Percentiles rank a stretch among this genome's conserved stretches.
These are phyloP conservation scores for Eulemur rufifrons DNA, from an alignment of 2,113 vertebrate species.

Conservation along the genomic window DNA sequence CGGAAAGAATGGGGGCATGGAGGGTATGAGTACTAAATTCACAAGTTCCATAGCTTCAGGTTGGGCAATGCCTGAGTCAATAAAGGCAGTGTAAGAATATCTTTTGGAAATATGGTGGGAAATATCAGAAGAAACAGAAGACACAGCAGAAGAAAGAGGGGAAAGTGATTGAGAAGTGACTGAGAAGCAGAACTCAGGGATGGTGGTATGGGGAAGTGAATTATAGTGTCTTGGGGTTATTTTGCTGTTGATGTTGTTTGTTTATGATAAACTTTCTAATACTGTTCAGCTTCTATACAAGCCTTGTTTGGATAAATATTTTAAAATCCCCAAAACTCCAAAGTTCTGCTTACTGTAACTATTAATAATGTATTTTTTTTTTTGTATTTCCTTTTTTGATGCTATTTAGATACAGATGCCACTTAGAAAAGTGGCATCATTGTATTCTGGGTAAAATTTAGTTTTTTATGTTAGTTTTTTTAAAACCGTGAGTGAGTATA, in stretches of 20 bases:
- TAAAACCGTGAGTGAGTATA: not conserved
- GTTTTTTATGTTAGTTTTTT: conserved; percentile 12
- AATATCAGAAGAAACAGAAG: not conserved
- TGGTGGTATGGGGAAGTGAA: not conserved
- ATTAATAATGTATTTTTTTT: conserved; percentile 77
- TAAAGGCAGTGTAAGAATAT: not conserved
- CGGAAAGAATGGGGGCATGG: not conserved
- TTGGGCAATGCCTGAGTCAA: not conserved
- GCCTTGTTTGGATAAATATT: not conserved
- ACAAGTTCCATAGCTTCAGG: not conserved
- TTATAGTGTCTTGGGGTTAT: not conserved
- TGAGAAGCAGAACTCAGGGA: not conserved
- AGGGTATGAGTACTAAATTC: not conserved
- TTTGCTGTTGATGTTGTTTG: not conserved
- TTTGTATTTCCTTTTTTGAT: conserved; percentile 76
- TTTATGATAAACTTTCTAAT: not conserved
- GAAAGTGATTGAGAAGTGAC: not conserved
- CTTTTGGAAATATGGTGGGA: not conserved
- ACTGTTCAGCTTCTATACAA: not conserved
- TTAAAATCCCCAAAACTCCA: not conserved
- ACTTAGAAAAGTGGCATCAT: conserved; percentile 45
- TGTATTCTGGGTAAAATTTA: not conserved
- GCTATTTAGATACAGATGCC: conserved; percentile 73
- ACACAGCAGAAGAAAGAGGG: not conserved
- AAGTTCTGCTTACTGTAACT: conserved; percentile 78